Conservation (phyloP, 2,113 vertebrate genomes). For the Gavia stellata region DNA sequence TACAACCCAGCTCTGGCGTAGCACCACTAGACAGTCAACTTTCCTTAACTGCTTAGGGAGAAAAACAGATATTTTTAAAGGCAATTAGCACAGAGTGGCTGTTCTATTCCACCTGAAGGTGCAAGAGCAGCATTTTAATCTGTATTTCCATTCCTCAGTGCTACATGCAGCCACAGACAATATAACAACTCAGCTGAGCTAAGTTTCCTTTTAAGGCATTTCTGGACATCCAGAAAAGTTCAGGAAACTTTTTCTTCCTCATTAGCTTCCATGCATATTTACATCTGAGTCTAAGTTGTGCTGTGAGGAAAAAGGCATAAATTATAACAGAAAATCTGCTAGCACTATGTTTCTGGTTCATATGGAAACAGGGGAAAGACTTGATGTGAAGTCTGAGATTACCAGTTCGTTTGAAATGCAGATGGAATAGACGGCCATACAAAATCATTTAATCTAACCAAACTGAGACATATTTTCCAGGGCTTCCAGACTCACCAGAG, state of each 20-base stretch:
- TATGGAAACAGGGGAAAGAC: neutral
- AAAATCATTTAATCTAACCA: neutral
- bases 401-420: neutral
- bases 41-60: neutral
- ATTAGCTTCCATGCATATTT: neutral
- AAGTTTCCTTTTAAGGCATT: neutral
- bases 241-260: neutral
- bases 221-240: neutral
- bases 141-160: neutral
- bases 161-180: fast-evolving
- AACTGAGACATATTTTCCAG: neutral
- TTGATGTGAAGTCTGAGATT: neutral
- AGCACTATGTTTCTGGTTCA: neutral
- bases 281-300: neutral
- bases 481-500: neutral
- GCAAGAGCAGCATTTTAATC: neutral
- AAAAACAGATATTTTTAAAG: neutral
- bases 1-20: neutral
- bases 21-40: neutral
- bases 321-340: neutral
- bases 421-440: neutral
- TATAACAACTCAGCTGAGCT: neutral
- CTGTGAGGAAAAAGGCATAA: neutral
- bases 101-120: neutral
- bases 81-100: neutral